These are phyloP conservation scores for Agrochola lota DNA, from an alignment of 2,888 invertebrate genomes.

Conservation along the genomic window DNA sequence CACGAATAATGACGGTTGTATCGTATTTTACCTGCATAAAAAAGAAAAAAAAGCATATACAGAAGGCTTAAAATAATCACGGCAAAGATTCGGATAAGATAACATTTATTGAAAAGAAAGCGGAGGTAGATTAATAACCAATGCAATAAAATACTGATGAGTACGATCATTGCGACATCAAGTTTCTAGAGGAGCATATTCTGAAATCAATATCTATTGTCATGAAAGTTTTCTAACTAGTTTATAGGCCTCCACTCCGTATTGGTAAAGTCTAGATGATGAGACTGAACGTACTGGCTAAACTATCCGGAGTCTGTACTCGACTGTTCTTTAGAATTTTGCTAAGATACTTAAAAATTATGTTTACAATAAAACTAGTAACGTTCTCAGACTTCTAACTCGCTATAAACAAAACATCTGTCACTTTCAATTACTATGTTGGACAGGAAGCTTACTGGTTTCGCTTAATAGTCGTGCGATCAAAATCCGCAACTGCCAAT, in stretches of 20 bases:
- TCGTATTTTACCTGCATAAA: constrained; percentile 37
- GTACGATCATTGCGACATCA: constrained; percentile 29
- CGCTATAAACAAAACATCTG: constrained; percentile 17
- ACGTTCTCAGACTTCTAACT: background rate
- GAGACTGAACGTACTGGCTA: background rate
- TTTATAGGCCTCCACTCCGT: background rate
- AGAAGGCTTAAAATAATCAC: constrained; percentile 60
- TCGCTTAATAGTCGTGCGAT: constrained; percentile 47
- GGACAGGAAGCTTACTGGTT: constrained; percentile 43
- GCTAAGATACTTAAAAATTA: background rate
- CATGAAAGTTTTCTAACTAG: constrained; percentile 6
- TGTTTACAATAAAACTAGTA: background rate
- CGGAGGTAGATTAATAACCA: constrained; percentile 51
- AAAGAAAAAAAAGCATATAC: constrained; percentile 36
- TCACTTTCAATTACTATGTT: constrained; percentile 25
- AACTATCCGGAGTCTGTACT: background rate
- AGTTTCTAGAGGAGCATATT: constrained; percentile 26
- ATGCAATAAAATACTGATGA: constrained; percentile 57
- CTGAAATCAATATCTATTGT: constrained; percentile 2
- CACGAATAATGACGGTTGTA: constrained; percentile 26
- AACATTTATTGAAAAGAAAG: constrained; percentile 44
- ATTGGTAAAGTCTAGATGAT: background rate
- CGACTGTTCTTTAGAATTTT: too few relatives aligned
- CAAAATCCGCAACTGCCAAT: constrained; percentile 65
- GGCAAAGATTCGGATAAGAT: constrained; percentile 57